Evolutionary conservation across 2,113 vertebrate genomes (phyloP).

Genomic region (Rallus limicola): DNA sequence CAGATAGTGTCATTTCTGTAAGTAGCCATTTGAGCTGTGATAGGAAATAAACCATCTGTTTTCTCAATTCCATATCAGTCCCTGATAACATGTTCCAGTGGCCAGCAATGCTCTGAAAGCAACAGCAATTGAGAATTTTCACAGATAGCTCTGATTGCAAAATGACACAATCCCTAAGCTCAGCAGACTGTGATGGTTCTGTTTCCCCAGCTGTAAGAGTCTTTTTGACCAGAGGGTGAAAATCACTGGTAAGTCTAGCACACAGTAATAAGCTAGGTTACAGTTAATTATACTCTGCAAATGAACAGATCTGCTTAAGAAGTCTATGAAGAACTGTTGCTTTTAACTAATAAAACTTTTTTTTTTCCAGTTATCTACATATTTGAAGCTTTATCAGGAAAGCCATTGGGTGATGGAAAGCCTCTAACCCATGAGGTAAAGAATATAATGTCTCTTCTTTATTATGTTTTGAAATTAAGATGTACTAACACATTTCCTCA

Average conservation of each 20-base stretch:
- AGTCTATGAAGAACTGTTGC: not conserved
- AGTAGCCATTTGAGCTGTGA: not conserved
- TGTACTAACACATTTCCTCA: not conserved
- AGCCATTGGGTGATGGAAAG: conserved; percentile 89
- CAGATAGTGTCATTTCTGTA: not conserved
- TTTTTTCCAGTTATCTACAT: conserved; percentile 85
- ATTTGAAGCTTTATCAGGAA: conserved; percentile 91
- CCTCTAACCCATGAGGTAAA: conserved; percentile 85
- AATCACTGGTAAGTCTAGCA: not conserved
- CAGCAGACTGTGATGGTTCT: not conserved
- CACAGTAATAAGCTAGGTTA: not conserved
- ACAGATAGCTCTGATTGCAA: not conserved
- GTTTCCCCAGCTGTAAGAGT: not conserved
- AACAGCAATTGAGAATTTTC: not conserved
- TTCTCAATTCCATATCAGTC: not conserved
- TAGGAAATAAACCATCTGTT: not conserved
- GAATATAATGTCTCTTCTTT: not conserved
- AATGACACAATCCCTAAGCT: not conserved
- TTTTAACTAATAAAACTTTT: not conserved
- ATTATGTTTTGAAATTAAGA: not conserved
- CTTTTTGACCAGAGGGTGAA: not conserved
- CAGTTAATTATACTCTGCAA: not conserved
- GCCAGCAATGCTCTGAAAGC: not conserved
- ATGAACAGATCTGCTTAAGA: not conserved
- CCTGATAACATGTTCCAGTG: not conserved